These are phyloP conservation scores for Euwallacea fornicatus DNA, from an alignment of 1,140 invertebrate species.

Conservation along the genomic window DNA sequence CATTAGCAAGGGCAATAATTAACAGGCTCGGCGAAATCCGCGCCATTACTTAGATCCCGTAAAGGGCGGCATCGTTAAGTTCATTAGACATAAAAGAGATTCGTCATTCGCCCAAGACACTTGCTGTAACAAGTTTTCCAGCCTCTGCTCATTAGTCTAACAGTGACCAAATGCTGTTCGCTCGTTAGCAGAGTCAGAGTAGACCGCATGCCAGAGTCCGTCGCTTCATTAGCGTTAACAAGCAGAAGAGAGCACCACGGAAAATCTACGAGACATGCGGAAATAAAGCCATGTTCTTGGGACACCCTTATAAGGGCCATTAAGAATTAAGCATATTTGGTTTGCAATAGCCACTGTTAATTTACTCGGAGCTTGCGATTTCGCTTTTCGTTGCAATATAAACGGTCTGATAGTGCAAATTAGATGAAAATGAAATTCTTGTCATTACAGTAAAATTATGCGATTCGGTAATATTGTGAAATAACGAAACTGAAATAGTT, in stretches of 20 bases:
- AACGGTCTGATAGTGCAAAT: too few relatives aligned
- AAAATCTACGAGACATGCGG: background rate
- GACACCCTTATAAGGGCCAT: too few relatives aligned
- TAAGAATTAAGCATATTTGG: too few relatives aligned
- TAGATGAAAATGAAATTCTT: too few relatives aligned
- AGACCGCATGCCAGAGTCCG: constrained; percentile 14
- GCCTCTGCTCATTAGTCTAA: constrained; percentile 23
- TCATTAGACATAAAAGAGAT: constrained; percentile 8
- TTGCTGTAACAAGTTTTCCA: constrained; percentile 22
- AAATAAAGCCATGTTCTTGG: too few relatives aligned
- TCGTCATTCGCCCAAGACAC: constrained; percentile 18
- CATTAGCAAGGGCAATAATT: background rate
- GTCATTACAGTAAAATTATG: too few relatives aligned
- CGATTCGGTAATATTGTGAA: too few relatives aligned
- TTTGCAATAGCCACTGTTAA: too few relatives aligned
- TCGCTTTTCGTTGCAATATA: too few relatives aligned
- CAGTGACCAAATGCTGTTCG: constrained; percentile 20
- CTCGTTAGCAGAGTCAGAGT: constrained; percentile 27
- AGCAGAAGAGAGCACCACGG: constrained; percentile 19
- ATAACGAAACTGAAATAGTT: too few relatives aligned
- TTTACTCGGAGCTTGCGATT: too few relatives aligned
- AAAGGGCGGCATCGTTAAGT: constrained; percentile 4
- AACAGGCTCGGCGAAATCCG: background rate
- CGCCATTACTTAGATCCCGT: background rate
- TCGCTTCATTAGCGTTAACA: constrained; percentile 30